Evolutionary conservation across 2,888 invertebrate species (phyloP).

Genomic region (Drosophila sordidapex): DNA sequence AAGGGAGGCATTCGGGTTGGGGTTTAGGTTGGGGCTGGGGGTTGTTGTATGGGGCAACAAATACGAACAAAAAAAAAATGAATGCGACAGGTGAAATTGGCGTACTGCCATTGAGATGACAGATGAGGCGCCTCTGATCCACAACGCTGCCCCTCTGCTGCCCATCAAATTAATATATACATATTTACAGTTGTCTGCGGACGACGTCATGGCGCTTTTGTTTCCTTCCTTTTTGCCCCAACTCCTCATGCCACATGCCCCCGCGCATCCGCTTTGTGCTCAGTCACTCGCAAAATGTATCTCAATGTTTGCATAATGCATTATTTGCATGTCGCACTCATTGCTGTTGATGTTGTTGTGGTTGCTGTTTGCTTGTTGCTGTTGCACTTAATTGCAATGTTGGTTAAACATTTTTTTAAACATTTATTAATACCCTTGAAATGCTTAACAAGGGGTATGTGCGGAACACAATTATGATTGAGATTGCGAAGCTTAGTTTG

Average conservation of each 20-base stretch:
- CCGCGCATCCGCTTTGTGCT: neutral
- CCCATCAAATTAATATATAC: slow-evolving; percentile 33
- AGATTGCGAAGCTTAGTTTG: neutral
- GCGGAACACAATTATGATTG: neutral
- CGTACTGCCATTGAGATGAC: slow-evolving; percentile 66
- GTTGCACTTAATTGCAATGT: slow-evolving; percentile 66
- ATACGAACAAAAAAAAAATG: slow-evolving; percentile 11
- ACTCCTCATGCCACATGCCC: slow-evolving; percentile 10
- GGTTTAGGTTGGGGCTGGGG: neutral
- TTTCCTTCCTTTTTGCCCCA: slow-evolving; percentile 41
- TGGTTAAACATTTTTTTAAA: slow-evolving; percentile 45
- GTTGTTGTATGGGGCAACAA: slow-evolving; percentile 5
- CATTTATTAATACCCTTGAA: slow-evolving; percentile 19
- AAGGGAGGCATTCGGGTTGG: neutral
- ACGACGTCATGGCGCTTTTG: slow-evolving; percentile 58
- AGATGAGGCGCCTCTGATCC: slow-evolving; percentile 24
- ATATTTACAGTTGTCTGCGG: slow-evolving; percentile 75
- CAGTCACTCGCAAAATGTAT: slow-evolving; percentile 54
- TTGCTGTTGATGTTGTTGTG: slow-evolving; percentile 25
- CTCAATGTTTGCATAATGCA: slow-evolving; percentile 65
- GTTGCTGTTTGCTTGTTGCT: slow-evolving; percentile 16
- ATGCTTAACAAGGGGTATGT: too few relatives aligned
- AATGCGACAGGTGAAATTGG: slow-evolving; percentile 69
- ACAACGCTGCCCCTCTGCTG: neutral
- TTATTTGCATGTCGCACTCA: slow-evolving; percentile 54